Base-by-base conservation (phyloP, 1,140 invertebrate species). In the Trichonephila inaurata region DNA sequence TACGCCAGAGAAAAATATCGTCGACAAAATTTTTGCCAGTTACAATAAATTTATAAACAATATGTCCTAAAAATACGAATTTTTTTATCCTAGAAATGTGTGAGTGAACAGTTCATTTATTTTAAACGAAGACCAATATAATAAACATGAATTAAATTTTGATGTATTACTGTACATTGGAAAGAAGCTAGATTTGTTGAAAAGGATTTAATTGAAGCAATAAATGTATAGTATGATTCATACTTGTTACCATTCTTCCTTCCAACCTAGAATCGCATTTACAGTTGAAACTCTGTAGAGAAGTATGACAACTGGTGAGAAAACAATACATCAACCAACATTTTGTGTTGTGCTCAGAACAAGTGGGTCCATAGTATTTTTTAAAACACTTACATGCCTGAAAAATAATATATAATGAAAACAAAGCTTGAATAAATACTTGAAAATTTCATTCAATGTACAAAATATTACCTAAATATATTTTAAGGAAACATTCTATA, bases 281-380 rank as follows among this genome's bases (percentile, higher is more conserved):
- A 16, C 90, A 92, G 19, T 92, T 83, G 12, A 92, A 18, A 58
- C 60, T 85, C 24, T 92, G 77, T 28, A 28, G 28, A 51, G 61
- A n/a, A 14, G 81, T n/a, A 7, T 69, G 58, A 60, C 90, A 92
- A n/a, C 21, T 40, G 24, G 58, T 51, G 19, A 92, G 90, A n/a
- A 51, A 92, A 60, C 90, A 92, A 58, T 92, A 92, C 90, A 92
- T 64, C 1, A 92, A 14, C 90, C 90, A 92, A 4, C 90, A 92
- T 18, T 66, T 83, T 51, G 28, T 44, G 16, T 1, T 64, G 33
- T 85, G 81, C 21, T 12, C 10, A 19, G 77, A 62, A 24, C 90
- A 92, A 24, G n/a, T 83, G 3, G 19, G 40, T 16, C 90, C 90
- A 51, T 21, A 21, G 16, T 66, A 85, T 18, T 19, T 51, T 7